Percentiles rank a stretch among this genome's conserved stretches.
Conservation (phyloP, 1,140 invertebrate species). For the Pseudomyrmex gracilis region DNA sequence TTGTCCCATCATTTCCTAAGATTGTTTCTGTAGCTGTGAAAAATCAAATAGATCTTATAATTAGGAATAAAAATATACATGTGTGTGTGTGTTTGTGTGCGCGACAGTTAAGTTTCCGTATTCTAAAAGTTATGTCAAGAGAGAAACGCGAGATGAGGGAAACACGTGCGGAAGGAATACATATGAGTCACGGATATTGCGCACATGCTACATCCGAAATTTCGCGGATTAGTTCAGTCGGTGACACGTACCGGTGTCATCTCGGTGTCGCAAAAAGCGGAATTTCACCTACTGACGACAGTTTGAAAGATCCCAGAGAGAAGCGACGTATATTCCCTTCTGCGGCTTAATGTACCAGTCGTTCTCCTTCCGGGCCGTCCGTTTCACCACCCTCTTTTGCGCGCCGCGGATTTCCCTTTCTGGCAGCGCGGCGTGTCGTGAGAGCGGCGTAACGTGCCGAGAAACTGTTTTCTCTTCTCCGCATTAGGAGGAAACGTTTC, state of each 20-base stretch:
- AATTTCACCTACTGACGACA: slow-evolving; percentile 78
- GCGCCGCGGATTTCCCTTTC: slow-evolving; percentile 51
- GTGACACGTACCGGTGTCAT: slow-evolving; percentile 38
- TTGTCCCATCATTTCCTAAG: neutral
- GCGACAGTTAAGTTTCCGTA: no score
- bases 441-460: slow-evolving; percentile 38
- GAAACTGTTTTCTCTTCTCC: slow-evolving; percentile 40
- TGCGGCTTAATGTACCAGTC: slow-evolving; percentile 71
- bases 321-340: slow-evolving; percentile 65
- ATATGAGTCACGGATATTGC: neutral
- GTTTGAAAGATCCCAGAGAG: slow-evolving; percentile 74
- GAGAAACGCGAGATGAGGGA: no score
- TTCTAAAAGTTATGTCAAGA: no score
- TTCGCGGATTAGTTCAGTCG: slow-evolving; percentile 22
- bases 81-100: no score
- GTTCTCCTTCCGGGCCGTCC: slow-evolving; percentile 14
- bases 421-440: slow-evolving; percentile 41
- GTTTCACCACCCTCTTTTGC: neutral
- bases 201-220: slow-evolving; percentile 15
- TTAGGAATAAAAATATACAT: neutral
- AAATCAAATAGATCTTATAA: neutral
- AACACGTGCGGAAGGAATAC: neutral
- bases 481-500: slow-evolving; percentile 58
- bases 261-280: slow-evolving; percentile 63
- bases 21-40: neutral